Percentiles rank a stretch among this genome's conserved stretches.
phyloP scores from a whole-genome alignment of 2,888 invertebrate species.

The Schrankia costaestrigalis region DNA sequence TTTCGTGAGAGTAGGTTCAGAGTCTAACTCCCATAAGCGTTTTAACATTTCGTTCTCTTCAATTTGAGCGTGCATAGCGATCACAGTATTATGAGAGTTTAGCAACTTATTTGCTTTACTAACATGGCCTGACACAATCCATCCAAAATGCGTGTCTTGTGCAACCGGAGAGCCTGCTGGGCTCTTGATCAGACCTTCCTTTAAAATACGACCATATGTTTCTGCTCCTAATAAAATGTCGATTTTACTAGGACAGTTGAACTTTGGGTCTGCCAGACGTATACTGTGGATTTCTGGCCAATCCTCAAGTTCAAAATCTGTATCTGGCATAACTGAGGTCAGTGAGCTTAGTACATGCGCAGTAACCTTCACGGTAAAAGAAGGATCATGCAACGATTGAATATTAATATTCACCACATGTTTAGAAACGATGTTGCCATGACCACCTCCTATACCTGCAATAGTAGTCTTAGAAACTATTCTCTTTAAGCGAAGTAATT shows the following conservation, averaged over 20 bases:
- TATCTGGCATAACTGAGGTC: neutral
- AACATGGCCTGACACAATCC: too few species aligned
- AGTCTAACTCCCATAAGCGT: conserved; percentile 5
- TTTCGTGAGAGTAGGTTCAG: neutral
- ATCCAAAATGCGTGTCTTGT: neutral
- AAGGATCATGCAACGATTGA: conserved; percentile 1
- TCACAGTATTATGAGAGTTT: neutral
- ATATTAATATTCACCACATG: conserved; percentile 1
- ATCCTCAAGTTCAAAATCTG: neutral
- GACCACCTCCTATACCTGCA: too few species aligned
- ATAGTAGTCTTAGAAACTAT: neutral
- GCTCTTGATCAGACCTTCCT: neutral
- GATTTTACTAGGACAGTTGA: too few species aligned
- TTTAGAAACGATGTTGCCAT: neutral
- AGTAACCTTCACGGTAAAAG: conserved; percentile 1
- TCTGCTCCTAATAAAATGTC: too few species aligned
- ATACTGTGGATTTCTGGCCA: conserved; percentile 1
- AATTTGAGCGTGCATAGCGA: conserved; percentile 2
- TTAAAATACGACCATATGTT: neutral
- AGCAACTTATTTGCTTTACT: neutral
- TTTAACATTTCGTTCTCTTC: conserved; percentile 5
- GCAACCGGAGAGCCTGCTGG: neutral
- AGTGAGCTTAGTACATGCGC: conserved; percentile 2
- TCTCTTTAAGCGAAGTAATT: neutral
- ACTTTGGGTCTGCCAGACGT: too few species aligned